Percentiles rank a stretch among this genome's conserved stretches.
Evolutionary conservation across 2,113 vertebrate genomes (phyloP).

Genomic region (Hylia prasina): DNA sequence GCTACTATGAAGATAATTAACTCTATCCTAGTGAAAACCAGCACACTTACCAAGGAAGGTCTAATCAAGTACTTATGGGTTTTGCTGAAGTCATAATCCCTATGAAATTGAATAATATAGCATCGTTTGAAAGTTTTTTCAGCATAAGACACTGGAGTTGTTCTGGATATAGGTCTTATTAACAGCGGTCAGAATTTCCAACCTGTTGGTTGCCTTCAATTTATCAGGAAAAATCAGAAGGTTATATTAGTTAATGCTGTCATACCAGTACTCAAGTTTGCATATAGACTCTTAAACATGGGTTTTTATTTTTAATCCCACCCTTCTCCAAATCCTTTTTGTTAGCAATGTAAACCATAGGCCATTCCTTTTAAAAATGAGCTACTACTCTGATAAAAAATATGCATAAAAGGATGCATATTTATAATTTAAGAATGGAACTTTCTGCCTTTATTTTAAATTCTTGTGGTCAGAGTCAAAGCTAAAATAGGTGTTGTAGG

Average conservation of each 20-base stretch:
- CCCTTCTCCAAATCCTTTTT: neutral
- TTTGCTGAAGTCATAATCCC: neutral
- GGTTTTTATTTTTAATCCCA: neutral
- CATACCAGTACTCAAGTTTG: neutral
- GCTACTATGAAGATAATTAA: neutral
- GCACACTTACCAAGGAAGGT: neutral
- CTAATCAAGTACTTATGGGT: neutral
- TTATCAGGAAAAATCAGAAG: neutral
- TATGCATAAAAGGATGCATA: rapidly evolving
- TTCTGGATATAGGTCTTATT: neutral
- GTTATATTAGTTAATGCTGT: neutral
- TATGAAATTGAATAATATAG: neutral
- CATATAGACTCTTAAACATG: neutral
- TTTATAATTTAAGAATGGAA: neutral
- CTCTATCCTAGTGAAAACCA: neutral
- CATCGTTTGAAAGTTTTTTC: neutral
- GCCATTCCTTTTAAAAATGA: neutral
- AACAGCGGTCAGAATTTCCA: neutral
- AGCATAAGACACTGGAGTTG: neutral
- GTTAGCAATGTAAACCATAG: neutral
- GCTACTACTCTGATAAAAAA: neutral
- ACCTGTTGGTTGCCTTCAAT: neutral
- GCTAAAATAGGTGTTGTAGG: neutral
- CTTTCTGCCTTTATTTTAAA: neutral
- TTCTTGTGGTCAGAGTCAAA: neutral